A percentile compares a stretch with the other conserved stretches of the same genome.
Evolutionary conservation across 2,113 vertebrate species (phyloP).

Genomic region (Oenanthe melanoleuca): DNA sequence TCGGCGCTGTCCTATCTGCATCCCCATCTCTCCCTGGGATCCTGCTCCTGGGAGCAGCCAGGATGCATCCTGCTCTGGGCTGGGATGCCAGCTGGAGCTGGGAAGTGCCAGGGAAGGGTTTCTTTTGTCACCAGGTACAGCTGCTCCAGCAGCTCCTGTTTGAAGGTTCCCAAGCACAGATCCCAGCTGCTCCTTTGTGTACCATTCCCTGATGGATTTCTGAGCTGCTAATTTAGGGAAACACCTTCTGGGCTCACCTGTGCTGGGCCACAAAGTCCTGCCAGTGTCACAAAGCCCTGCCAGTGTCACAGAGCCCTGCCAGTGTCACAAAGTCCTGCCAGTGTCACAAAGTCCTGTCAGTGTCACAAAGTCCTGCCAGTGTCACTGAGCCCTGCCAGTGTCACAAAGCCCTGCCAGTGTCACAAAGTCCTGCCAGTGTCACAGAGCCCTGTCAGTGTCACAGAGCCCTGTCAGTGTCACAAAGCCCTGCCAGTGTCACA

Average conservation of each 20-base stretch:
- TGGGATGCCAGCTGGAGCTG: neutral
- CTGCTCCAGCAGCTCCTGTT: constrained; percentile 7
- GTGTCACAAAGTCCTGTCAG: too few relatives aligned
- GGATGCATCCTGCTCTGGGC: neutral
- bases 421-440: too few relatives aligned
- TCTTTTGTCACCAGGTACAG: neutral
- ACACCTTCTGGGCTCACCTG: neutral
- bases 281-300: neutral
- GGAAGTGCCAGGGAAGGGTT: constrained; percentile 3
- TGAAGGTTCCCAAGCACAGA: neutral
- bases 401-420: too few relatives aligned
- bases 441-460: too few relatives aligned
- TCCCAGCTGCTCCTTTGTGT: neutral
- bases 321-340: neutral
- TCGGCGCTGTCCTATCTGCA: neutral
- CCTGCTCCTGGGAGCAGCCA: neutral
- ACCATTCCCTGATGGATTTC: neutral
- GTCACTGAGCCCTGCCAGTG: too few relatives aligned
- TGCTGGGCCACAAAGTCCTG: neutral
- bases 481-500: too few relatives aligned
- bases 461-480: too few relatives aligned
- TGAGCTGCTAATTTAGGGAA: neutral
- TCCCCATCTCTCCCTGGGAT: neutral
- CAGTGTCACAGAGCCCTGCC: neutral
- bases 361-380: too few relatives aligned